Base-by-base conservation (phyloP, 1,140 invertebrate species). In the Hesperophylax magnus region DNA sequence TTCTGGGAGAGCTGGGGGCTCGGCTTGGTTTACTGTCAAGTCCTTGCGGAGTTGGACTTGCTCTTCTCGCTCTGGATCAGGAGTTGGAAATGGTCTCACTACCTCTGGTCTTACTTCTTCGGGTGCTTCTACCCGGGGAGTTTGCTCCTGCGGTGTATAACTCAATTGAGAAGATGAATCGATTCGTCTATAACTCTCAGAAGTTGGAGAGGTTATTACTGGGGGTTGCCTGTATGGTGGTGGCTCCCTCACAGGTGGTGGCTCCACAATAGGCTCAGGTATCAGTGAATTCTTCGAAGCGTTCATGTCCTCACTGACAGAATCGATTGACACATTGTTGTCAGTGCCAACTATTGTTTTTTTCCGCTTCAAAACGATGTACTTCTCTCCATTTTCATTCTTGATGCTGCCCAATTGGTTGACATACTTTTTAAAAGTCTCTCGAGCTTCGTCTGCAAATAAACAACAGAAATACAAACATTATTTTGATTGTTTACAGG, bases 401-500 rank as follows among this genome's bases (percentile, higher is more conserved):
- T 94, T 96, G 65, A 98, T 96, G 8, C 93, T 94, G 3, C 97
- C 96, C 81, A 98, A 89, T 52, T 92, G 92, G 87, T 98, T 98
- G 3, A 98, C 96, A 88, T 95, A 97, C 79, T 97, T 95, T 90
- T 98, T 98, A 86, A 98, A 98, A 83, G 94, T 93, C 83, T 93
- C 93, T 84, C 96, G 91, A 1, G 96, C 95, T 88, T 96, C 94
- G 88, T 94, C 95, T 96, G 91, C 79, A 94, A 94, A 85, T 80
- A 84, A 86, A 88, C 86, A 76, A 85, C 47, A 78, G 17, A 39
- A 65, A 79, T 75, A 69, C 15, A 54, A 60, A 14, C 18, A 56
- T 27, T 52, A 78, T 53, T 53, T 52, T 69, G 34, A 22, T 65
- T 65, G 61, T 60, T 22, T 77, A 77, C 61, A 67, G 39, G 24